These are phyloP conservation scores for Paratrypauchen microcephalus DNA, from an alignment of 2,797 vertebrate genomes.

Conservation along the genomic window DNA sequence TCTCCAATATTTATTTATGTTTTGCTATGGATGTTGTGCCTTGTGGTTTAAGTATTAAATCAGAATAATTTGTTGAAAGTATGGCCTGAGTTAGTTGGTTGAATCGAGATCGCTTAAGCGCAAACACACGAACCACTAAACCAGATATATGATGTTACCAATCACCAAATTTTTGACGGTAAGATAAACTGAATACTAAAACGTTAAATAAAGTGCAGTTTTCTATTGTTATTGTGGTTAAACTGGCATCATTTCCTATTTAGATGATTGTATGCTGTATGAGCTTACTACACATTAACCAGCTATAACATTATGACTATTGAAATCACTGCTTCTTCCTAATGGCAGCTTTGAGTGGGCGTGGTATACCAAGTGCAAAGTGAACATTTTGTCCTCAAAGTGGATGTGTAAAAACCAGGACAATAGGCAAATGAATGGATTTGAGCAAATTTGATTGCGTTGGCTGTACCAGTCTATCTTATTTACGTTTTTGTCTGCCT, in stretches of 20 bases:
- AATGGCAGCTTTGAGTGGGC: slow-evolving; percentile 3
- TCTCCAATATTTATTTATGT: too few species aligned
- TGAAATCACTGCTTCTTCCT: neutral
- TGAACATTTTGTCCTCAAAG: slow-evolving; percentile 3
- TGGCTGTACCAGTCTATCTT: neutral
- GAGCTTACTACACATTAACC: neutral
- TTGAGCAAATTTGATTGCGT: neutral
- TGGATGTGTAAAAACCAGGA: neutral
- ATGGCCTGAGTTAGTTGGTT: too few species aligned
- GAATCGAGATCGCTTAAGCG: too few species aligned
- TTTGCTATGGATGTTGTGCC: too few species aligned
- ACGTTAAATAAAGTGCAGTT: neutral
- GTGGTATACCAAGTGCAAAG: neutral
- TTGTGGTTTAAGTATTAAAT: too few species aligned
- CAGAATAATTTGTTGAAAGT: too few species aligned
- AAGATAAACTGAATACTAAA: too few species aligned
- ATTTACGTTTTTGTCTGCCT: neutral
- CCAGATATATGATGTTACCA: neutral
- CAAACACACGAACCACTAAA: too few species aligned
- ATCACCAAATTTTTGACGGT: neutral
- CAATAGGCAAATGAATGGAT: slow-evolving; percentile 5
- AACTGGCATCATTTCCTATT: neutral
- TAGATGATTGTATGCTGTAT: neutral
- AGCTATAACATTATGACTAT: neutral
- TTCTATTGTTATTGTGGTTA: neutral